Conservation (phyloP, 2,888 invertebrate species). For the Oscheius myriophilus region DNA sequence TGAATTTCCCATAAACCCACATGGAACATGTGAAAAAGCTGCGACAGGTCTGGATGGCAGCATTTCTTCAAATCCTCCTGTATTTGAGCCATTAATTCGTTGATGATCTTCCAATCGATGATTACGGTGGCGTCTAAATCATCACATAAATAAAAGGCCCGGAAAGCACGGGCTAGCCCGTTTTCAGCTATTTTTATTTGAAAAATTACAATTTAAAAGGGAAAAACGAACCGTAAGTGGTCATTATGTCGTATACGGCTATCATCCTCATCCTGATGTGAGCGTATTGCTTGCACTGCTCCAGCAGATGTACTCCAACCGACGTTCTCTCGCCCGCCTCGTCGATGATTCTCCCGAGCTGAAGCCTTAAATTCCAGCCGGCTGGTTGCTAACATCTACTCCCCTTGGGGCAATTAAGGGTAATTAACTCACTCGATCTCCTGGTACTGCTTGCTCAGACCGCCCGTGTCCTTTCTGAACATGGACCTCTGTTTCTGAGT, state of each 20-base stretch:
- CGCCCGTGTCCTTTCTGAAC: constrained; percentile 18
- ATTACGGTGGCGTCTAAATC: not conserved
- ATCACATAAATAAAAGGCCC: not conserved
- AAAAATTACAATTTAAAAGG: constrained; percentile 6
- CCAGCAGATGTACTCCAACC: constrained; percentile 17
- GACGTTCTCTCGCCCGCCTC: not conserved
- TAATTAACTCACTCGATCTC: constrained; percentile 13
- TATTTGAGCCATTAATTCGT: not conserved
- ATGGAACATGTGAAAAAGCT: constrained; percentile 7
- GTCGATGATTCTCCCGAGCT: not conserved
- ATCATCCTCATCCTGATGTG: constrained; percentile 12
- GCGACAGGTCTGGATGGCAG: constrained; percentile 12
- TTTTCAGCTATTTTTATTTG: not conserved
- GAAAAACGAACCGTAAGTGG: constrained; percentile 2
- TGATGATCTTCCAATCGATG: not conserved
- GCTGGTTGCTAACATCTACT: too few relatives aligned
- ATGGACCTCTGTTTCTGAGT: not conserved
- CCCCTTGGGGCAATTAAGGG: not conserved
- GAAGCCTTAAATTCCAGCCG: too few relatives aligned
- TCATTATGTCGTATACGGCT: constrained; percentile 8
- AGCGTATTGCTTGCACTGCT: constrained; percentile 2
- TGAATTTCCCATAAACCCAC: not conserved
- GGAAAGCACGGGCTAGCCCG: too few relatives aligned
- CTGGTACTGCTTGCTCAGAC: not conserved
- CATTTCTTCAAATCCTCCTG: constrained; percentile 1